A percentile compares a stretch with the other conserved stretches of the same genome.
Conservation (phyloP, 2,797 vertebrate species). For the Pantherophis vulpinus region DNA sequence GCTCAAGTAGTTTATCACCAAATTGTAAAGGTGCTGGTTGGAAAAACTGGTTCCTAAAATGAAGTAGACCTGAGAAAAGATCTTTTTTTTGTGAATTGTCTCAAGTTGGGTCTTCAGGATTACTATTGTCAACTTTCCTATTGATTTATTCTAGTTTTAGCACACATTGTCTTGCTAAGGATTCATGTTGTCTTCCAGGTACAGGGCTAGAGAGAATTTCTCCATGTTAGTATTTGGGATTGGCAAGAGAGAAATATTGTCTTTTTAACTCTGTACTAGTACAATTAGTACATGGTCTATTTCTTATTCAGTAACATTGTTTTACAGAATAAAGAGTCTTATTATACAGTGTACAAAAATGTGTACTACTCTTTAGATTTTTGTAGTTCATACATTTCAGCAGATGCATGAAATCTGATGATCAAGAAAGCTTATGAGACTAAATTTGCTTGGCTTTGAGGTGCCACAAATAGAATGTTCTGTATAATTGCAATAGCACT, state of each 20-base stretch:
- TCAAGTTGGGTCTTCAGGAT: not conserved
- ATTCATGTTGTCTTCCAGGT: not conserved
- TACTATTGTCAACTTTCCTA: not conserved
- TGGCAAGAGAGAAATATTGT: not conserved
- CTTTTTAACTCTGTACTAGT: not conserved
- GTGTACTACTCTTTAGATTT: not conserved
- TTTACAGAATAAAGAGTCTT: not conserved
- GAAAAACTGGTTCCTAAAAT: not conserved
- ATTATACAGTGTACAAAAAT: not conserved
- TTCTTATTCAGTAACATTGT: not conserved
- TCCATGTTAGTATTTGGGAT: not conserved
- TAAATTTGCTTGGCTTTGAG: not conserved
- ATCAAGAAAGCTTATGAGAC: not conserved
- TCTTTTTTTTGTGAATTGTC: not conserved
- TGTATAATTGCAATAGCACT: not conserved
- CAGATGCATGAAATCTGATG: not conserved
- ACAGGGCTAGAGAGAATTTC: not conserved
- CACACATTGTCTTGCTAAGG: not conserved
- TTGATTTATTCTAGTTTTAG: not conserved
- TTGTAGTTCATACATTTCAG: not conserved
- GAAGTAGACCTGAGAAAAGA: not conserved
- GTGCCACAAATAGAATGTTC: not conserved
- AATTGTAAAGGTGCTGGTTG: not conserved
- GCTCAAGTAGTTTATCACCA: not conserved
- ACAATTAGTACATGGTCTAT: not conserved